Percentiles rank a stretch among this genome's conserved stretches.
These are phyloP conservation scores for Martes martes DNA, from an alignment of 2,113 vertebrate species.

Conservation along the genomic window DNA sequence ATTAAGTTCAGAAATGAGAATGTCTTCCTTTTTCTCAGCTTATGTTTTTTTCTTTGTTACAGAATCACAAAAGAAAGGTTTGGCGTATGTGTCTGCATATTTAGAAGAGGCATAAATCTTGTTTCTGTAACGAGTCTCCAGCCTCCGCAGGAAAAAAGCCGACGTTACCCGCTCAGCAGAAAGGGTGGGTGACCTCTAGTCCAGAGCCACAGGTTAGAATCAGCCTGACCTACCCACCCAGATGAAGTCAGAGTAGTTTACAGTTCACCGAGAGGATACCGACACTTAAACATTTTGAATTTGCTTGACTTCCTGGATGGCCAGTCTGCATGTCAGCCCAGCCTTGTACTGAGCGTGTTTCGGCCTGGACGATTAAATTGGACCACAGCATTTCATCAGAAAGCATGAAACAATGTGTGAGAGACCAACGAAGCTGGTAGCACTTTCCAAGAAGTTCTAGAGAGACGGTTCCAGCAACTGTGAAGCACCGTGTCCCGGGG, in stretches of 20 bases:
- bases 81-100: conserved; percentile 50
- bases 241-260: background rate
- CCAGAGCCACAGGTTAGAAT: background rate
- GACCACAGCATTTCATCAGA: conserved; percentile 45
- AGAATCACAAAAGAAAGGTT: conserved; percentile 48
- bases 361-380: background rate
- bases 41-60: conserved; percentile 24
- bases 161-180: background rate
- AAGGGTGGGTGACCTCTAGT: background rate
- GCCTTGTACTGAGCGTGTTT: conserved; percentile 32
- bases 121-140: conserved; percentile 34
- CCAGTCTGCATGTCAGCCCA: conserved; percentile 57
- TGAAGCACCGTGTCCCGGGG: background rate
- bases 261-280: conserved; percentile 7
- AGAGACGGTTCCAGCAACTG: background rate
- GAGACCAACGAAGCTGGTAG: conserved; percentile 56
- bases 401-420: background rate
- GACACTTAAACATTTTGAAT: conserved; percentile 64
- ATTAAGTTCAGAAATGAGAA: conserved; percentile 48
- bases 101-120: conserved; percentile 44
- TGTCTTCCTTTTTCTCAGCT: background rate
- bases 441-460: conserved; percentile 30
- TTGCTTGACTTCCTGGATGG: conserved; percentile 53
- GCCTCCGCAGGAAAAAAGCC: background rate
- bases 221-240: background rate